Percentiles rank a stretch among this genome's conserved stretches.
phyloP scores from a whole-genome alignment of 2,797 vertebrate genomes.

The Amphiprion clarkii region DNA sequence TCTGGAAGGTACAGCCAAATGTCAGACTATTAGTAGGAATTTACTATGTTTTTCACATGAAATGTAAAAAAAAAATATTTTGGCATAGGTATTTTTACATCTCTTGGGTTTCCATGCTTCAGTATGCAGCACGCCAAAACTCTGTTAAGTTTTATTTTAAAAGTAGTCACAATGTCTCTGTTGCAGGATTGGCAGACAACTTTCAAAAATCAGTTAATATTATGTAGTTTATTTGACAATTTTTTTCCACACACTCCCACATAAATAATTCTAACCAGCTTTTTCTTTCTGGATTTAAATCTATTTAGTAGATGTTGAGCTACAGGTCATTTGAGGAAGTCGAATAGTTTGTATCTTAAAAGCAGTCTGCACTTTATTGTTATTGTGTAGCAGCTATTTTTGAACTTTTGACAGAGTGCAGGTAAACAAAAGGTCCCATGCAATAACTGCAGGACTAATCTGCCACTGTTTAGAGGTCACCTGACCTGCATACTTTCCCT shows the following conservation, averaged over 20 bases:
- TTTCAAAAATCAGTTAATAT: too few relatives aligned
- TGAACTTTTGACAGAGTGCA: background rate
- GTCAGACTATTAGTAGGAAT: background rate
- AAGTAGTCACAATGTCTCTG: background rate
- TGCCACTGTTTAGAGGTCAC: constrained; percentile 55
- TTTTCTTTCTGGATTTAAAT: background rate
- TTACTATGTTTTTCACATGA: constrained; percentile 2
- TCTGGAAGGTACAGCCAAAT: constrained; percentile 1
- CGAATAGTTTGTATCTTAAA: background rate
- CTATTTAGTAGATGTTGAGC: background rate
- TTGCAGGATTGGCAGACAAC: background rate
- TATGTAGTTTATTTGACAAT: background rate
- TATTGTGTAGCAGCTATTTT: background rate
- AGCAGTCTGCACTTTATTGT: background rate
- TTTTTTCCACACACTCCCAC: background rate
- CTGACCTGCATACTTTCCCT: constrained; percentile 62
- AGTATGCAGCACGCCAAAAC: background rate
- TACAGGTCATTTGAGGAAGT: background rate
- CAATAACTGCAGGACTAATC: constrained; percentile 21
- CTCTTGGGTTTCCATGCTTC: background rate
- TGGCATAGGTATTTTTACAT: background rate
- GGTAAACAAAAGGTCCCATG: background rate
- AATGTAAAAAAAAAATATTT: background rate
- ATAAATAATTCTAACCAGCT: too few relatives aligned
- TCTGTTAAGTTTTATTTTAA: background rate